These are phyloP conservation scores for Germaria angustata DNA, from an alignment of 2,888 invertebrate genomes.

Conservation along the genomic window DNA sequence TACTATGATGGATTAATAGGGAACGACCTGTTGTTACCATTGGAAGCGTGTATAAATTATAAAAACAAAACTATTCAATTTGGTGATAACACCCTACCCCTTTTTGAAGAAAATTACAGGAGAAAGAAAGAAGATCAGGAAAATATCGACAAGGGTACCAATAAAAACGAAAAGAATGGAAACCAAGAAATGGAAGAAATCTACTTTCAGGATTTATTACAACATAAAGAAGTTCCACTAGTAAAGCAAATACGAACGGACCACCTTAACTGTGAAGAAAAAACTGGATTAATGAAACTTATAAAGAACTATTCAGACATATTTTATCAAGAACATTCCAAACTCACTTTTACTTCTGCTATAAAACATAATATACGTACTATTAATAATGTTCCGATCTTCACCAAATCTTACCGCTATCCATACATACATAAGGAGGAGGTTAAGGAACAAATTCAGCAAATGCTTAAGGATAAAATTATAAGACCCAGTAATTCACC, in stretches of 20 bases:
- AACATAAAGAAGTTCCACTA: constrained; percentile 12
- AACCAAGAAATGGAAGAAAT: neutral
- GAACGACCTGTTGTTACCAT: constrained; percentile 40
- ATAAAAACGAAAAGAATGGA: neutral
- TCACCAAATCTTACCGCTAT: constrained; percentile 46
- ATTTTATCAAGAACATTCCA: constrained; percentile 43
- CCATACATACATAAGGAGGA: constrained; percentile 44
- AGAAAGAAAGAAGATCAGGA: neutral
- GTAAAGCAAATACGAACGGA: constrained; percentile 18
- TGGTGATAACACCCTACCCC: neutral
- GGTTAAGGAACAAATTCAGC: neutral
- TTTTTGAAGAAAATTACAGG: neutral
- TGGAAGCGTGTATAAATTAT: constrained; percentile 32
- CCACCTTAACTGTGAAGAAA: constrained; percentile 30
- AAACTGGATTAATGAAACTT: neutral
- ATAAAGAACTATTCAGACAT: constrained; percentile 18
- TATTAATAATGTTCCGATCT: constrained; percentile 36
- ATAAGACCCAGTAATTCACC: too few relatives aligned
- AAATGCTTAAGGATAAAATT: too few relatives aligned
- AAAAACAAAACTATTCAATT: constrained; percentile 19
- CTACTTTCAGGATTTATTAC: neutral
- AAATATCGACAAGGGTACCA: neutral
- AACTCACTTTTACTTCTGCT: constrained; percentile 38
- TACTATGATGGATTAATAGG: constrained; percentile 56
- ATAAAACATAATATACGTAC: constrained; percentile 55